Percentiles rank a stretch among this genome's conserved stretches.
These are phyloP conservation scores for Palythoa grandis DNA, from an alignment of 92 coral and sea anemone species.

Conservation along the genomic window DNA sequence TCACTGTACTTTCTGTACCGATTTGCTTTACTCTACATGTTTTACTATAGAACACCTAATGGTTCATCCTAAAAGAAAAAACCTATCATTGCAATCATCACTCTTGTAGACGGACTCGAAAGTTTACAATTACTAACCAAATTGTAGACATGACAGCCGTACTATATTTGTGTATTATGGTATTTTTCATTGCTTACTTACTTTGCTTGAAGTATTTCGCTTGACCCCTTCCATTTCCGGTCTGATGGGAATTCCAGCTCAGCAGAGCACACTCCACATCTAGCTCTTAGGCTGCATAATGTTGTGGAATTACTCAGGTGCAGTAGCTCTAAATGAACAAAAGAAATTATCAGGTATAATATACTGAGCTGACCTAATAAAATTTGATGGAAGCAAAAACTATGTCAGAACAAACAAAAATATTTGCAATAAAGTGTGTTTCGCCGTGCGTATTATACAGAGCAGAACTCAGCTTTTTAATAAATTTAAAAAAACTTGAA, in stretches of 20 bases:
- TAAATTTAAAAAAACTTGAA: no score
- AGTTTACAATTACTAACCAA: neutral
- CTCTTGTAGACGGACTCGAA: slow-evolving; percentile 12
- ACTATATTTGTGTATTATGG: neutral
- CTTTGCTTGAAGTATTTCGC: slow-evolving; percentile 33
- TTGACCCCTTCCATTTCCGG: slow-evolving; percentile 28
- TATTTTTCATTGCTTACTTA: slow-evolving; percentile 9
- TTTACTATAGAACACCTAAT: neutral
- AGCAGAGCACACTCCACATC: slow-evolving; percentile 45
- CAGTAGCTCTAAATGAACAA: slow-evolving; percentile 39
- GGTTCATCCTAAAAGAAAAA: neutral
- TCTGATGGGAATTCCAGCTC: slow-evolving; percentile 49
- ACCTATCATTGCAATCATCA: no score
- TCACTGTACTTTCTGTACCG: slow-evolving; percentile 14
- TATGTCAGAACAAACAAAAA: slow-evolving; percentile 31
- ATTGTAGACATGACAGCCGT: neutral
- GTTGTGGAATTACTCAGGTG: slow-evolving; percentile 40
- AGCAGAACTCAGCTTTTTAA: no score
- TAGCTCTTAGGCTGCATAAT: slow-evolving; percentile 41
- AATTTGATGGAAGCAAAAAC: slow-evolving; percentile 19
- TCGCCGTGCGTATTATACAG: neutral
- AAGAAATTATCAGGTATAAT: slow-evolving; percentile 36
- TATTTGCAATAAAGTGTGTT: slow-evolving; percentile 20
- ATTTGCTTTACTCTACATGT: slow-evolving; percentile 12
- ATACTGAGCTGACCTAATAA: slow-evolving; percentile 17